Base-by-base conservation (phyloP, 2,113 vertebrate species). In the Aptenodytes patagonicus region DNA sequence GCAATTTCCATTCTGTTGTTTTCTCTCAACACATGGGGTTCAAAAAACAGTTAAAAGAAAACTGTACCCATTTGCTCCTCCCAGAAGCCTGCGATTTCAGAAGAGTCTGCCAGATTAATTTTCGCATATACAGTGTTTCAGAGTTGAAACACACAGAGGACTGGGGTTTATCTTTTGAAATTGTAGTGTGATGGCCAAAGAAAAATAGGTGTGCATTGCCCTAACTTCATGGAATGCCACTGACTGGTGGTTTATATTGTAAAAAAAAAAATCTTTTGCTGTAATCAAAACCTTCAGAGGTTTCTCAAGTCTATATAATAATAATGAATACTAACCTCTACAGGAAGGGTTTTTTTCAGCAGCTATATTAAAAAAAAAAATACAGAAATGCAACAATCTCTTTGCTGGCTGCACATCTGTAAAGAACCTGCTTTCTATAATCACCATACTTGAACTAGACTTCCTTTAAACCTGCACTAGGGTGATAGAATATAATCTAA, bases 1-100 rank as follows among this genome's bases (percentile, higher is more conserved):
- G 98, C 98, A 98, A 98, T 98, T 98, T 97, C 98, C 98, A 97
- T 98, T 98, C 98, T 98, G 98, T 98, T 98, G 98, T 98, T 98
- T 98, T 98, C 98, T 98, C 97, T 98, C 98, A 98, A 98, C 98
- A 98, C 98, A 98, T 98, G 98, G 98, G 98, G 98, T 98, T 98
- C 98, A 98, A 98, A 96, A 98, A 98, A 98, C 98, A 98, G 97
- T 98, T 98, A 98, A 94, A 98, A 98, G 98, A 98, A 98, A 98
- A 98, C 98, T 97, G 88, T 98, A 97, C 97, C 98, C 98, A 95
- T 98, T 98, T 98, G 97, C 98, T 98, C 97, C 98, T 98, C 98
- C 97, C 97, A 97, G 97, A 98, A 98, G 97, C 96, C 97, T 98
- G 96, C 80, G 79, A 96, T 98, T 98, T 97, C 95, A 93, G 92